Base-by-base conservation (phyloP, 2,797 vertebrate species). In the Epinephelus coioides region DNA sequence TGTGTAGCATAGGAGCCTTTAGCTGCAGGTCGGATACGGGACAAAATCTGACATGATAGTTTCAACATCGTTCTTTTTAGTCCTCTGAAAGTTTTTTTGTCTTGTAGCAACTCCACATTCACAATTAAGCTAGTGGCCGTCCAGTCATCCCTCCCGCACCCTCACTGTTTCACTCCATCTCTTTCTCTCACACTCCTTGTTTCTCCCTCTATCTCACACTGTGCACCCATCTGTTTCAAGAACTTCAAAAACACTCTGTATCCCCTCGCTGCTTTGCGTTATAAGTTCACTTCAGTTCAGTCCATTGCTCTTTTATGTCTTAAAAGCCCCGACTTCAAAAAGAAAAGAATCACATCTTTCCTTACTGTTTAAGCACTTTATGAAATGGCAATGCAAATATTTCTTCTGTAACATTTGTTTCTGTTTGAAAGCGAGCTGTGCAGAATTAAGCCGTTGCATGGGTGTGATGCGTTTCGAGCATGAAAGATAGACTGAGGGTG, bases 161-260 rank as follows among this genome's bases (percentile, higher is more conserved):
- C 63, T 68, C 57, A 0, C 69, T 71, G 59, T 69, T 60, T 83
- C 64, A 2, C 83, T 81, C 83, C 73, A 71, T 81, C 86, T 86
- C 74, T 73, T 73, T 81, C 75, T 54, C 77, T 88, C 46, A 40
- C 81, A 12, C 81, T 73, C 50, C 79, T 72, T 46, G 61, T 78
- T 77, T 43, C 62, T 76, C 79, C 61, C 90, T 72, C 85, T 51
- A 3, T 66, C 78, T 85, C 93, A 92, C 89, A 91, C 94, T 94
- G 93, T 86, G 91, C 87, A 61, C 74, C 91, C 92, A 93, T 93
- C 94, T 93, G 91, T 78, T 89, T 88, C 85, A 38, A 79, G 50
- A 88, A 88, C 83, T 92, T 87, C 86, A 90, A 82, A 84, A 90
- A 76, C 84, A 43, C 73, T 76, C 69, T 3, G 51, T 72, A 64